These are phyloP conservation scores for Corvus moneduloides DNA, from an alignment of 2,113 vertebrate species.

Conservation along the genomic window DNA sequence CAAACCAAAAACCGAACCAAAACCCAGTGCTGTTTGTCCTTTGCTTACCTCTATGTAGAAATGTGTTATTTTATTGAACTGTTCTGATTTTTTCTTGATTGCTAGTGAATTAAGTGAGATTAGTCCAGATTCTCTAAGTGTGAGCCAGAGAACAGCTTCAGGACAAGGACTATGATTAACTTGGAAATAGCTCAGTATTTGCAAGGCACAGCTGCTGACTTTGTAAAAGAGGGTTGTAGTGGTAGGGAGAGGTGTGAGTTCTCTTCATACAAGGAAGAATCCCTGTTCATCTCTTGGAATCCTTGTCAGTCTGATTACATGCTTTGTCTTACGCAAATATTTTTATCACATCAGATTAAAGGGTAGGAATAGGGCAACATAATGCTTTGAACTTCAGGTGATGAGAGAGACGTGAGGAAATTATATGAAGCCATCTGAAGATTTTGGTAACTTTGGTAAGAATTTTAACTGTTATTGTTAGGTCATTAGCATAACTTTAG, in stretches of 20 bases:
- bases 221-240: neutral
- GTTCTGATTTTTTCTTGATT: neutral
- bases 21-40: neutral
- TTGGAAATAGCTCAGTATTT: neutral
- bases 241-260: neutral
- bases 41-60: neutral
- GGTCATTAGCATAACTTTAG: neutral
- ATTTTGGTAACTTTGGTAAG: neutral
- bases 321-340: neutral
- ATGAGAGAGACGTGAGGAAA: neutral
- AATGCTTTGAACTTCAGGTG: neutral
- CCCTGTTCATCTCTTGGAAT: neutral
- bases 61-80: neutral
- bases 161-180: rapidly evolving
- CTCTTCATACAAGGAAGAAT: neutral
- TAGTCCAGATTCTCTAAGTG: neutral
- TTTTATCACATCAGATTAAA: neutral
- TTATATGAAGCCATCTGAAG: neutral
- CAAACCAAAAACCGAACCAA: neutral
- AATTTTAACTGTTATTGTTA: neutral
- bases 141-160: neutral
- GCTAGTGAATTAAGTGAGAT: neutral
- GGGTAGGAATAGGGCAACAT: neutral
- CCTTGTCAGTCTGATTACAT: neutral
- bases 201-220: neutral